Evolutionary conservation across 2,113 vertebrate species (phyloP), one percentile per base, ranked within the genome.

Genomic region (Catharus bicknelli): DNA sequence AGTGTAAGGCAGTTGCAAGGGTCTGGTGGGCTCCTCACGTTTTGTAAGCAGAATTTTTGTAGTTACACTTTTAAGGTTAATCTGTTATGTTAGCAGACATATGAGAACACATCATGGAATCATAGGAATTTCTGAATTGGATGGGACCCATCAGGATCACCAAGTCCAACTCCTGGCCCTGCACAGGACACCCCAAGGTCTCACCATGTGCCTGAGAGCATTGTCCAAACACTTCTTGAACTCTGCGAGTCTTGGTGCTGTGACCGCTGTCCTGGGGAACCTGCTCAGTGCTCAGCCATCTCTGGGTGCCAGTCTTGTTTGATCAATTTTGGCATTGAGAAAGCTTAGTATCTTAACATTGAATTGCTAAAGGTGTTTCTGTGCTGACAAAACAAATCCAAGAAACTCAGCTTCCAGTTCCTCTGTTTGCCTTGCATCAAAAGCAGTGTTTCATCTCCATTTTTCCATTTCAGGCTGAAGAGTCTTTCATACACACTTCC

Each of bases 151-250:
- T n/a, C 13, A 76, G 32, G 45, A 11, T 36, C 30, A 43, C 7
- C 0, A 0, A 59, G 4, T 36, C 21, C 36, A 76, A 2, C 4
- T 0, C 54, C 22, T 59, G 26, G 7, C 3, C 17, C 62, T 53
- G 16, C 30, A 11, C 32, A 76, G 72, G 9, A 32, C 38, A 32
- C 14, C 11, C 32, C 32, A 32, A 6, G 4, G 2, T 53, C 38
- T 22, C 45, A 68, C 9, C 62, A 0, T 8, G 21, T 22, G 1
- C 11, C 32, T 38, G 38, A 48, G 15, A 12, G 23, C 23, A 2
- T 3, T n/a, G 17, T 53, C 32, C 63, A 77, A 61, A 22, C 1
- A 1, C 6, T 51, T 9, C 7, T 21, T 22, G 54, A 68, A 0
- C 36, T 76, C 54, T 59, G n/a, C n/a, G 16, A 51, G 17, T 10